Evolutionary conservation across 2,113 vertebrate species (phyloP), one percentile per base, ranked within the genome.

Genomic region (Gallinago jamesoni): DNA sequence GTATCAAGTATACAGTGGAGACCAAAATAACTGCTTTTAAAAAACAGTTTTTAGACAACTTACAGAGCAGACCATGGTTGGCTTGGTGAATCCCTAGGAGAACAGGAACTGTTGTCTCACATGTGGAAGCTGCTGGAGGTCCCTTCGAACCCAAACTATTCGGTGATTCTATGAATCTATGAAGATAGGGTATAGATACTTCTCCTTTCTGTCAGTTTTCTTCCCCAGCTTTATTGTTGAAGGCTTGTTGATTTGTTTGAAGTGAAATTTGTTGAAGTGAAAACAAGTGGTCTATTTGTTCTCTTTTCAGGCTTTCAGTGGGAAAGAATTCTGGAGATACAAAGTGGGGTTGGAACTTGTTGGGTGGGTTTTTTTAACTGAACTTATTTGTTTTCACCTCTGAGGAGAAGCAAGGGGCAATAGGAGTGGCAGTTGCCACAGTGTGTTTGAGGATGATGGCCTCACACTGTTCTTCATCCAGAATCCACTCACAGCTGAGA

Each of bases 91-190:
- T 43, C 66, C 21, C 17, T 47, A 11, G 50, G 72, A 13, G 6
- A n/a, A 23, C 8, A 3, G 1, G 10, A 50, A 2, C 69, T 48
- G 20, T 39, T 59, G 4, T 17, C 37, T n/a, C 23, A 0, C 0
- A 0, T 1, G 1, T 0, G 41, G 52, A 6, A 13, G 31, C 50
- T 92, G 63, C 74, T 68, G 50, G 10, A 66, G 39, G 18, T 64
- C 28, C 18, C 39, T 66, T 66, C 19, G 8, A 66, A 43, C 39
- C 27, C 39, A 43, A 20, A 43, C 19, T 37, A 27, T 55, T 30
- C 4, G 6, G 28, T 30, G 28, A 7, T 7, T 24, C 15, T 16
- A 24, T 16, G 14, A 37, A 25, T 37, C 23, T 60, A 16, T 67
- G 30, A 10, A 35, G 83, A 37, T 9, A 23, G 23, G 14, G 24